Conservation (phyloP, 1,140 invertebrate species). For the Pseudomyrmex gracilis region DNA sequence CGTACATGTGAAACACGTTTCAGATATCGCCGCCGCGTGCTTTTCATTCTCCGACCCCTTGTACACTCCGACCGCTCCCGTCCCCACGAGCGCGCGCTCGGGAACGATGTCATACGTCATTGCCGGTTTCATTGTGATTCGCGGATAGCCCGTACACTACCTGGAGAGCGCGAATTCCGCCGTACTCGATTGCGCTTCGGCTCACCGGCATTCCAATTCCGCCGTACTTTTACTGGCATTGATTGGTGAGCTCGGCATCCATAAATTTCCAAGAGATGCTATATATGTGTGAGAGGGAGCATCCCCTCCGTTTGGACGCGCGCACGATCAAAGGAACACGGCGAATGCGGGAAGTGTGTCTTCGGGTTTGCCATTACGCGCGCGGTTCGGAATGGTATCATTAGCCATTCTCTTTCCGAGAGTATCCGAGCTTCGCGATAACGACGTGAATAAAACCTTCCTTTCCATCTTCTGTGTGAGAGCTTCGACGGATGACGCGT, state of each 20-base stretch:
- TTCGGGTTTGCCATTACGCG: neutral
- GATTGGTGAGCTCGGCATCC: constrained; percentile 51
- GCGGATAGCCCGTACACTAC: constrained; percentile 54
- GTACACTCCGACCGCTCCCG: neutral
- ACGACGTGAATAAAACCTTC: no score
- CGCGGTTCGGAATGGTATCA: neutral
- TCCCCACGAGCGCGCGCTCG: neutral
- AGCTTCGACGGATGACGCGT: neutral
- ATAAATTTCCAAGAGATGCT: constrained; percentile 55
- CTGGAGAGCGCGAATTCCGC: constrained; percentile 60
- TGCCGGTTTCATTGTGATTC: constrained; percentile 71
- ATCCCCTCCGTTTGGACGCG: constrained; percentile 3
- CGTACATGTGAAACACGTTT: constrained; percentile 73
- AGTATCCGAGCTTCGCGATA: neutral
- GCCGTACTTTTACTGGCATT: constrained; percentile 64
- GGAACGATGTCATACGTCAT: constrained; percentile 71
- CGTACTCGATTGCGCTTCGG: constrained; percentile 58
- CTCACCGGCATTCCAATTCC: constrained; percentile 67
- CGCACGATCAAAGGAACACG: constrained; percentile 26
- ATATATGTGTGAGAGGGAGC: constrained; percentile 26
- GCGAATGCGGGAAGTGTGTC: constrained; percentile 1
- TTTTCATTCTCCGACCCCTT: constrained; percentile 67
- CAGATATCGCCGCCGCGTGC: constrained; percentile 73
- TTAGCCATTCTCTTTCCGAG: neutral
- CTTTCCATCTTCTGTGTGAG: no score